phyloP scores from a whole-genome alignment of 2,797 vertebrate genomes.

The Chiroxiphia lanceolata region DNA sequence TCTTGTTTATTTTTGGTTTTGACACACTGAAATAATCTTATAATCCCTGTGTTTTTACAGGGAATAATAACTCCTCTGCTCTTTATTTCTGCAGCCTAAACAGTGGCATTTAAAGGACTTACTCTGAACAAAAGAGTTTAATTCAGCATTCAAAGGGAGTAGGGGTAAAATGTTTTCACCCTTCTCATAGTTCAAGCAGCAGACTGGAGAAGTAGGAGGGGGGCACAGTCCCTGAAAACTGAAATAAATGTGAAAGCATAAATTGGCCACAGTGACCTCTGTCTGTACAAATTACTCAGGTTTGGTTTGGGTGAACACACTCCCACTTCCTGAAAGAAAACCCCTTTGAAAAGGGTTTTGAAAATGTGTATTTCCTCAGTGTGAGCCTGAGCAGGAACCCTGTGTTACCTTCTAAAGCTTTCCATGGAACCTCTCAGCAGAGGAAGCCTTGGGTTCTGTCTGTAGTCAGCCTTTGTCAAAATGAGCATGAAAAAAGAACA shows the following conservation, averaged over 20 bases:
- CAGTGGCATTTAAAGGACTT: neutral
- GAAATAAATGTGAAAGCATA: neutral
- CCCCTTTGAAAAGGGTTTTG: neutral
- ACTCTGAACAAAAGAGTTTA: neutral
- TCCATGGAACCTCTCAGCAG: neutral
- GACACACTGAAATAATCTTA: neutral
- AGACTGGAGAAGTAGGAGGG: neutral
- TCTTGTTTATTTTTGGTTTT: neutral
- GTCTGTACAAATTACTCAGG: neutral
- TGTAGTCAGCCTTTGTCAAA: neutral
- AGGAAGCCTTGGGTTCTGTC: neutral
- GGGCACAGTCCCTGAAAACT: neutral
- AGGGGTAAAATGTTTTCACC: neutral
- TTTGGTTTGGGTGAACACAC: neutral
- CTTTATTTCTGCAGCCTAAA: neutral
- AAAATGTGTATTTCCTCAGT: fast-evolving
- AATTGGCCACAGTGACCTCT: neutral
- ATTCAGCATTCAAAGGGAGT: neutral
- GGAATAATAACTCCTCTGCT: neutral
- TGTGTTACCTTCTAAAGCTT: neutral
- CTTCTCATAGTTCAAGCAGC: neutral
- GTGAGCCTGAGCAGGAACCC: neutral
- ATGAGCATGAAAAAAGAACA: neutral
- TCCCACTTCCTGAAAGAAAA: neutral
- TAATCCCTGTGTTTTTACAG: neutral